These are phyloP conservation scores for Cyprinodon variegatus DNA, from an alignment of 2,113 vertebrate genomes.

Conservation along the genomic window DNA sequence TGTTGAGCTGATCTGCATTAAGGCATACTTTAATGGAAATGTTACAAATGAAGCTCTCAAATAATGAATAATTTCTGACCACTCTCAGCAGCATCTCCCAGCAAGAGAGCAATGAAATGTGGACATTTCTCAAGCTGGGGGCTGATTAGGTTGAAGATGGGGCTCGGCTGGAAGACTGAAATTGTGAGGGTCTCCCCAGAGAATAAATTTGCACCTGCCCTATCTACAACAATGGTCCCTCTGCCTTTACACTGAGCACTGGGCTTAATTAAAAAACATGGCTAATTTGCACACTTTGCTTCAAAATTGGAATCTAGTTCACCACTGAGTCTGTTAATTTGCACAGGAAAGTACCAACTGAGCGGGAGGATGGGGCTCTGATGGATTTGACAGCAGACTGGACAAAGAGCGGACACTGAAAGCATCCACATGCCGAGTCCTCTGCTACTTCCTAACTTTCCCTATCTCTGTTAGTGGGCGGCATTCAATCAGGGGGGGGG, in stretches of 20 bases:
- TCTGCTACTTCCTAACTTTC: slow-evolving; percentile 19
- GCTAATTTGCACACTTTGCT: slow-evolving; percentile 95
- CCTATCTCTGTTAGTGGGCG: slow-evolving; percentile 48
- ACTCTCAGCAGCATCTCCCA: slow-evolving; percentile 87
- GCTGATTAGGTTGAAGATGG: slow-evolving; percentile 90
- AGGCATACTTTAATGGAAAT: slow-evolving; percentile 87
- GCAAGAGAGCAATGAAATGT: slow-evolving; percentile 84
- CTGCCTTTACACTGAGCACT: slow-evolving; percentile 79
- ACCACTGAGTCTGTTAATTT: slow-evolving; percentile 99
- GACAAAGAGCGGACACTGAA: slow-evolving; percentile 74
- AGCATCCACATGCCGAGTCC: slow-evolving; percentile 43
- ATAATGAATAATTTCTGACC: slow-evolving; percentile 91
- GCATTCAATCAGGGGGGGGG: slow-evolving; percentile 33
- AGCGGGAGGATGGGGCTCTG: slow-evolving; percentile 83
- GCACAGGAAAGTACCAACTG: slow-evolving; percentile 91
- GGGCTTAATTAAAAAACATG: slow-evolving; percentile 96
- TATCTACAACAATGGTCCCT: slow-evolving; percentile 81
- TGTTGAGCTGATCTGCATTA: slow-evolving; percentile 80
- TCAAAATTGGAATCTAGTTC: slow-evolving; percentile 95
- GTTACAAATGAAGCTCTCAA: slow-evolving; percentile 92
- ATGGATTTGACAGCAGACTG: slow-evolving; percentile 85
- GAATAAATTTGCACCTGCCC: slow-evolving; percentile 94
- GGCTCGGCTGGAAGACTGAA: slow-evolving; percentile 88
- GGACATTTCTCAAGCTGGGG: slow-evolving; percentile 88
- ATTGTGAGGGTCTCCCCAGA: slow-evolving; percentile 83